Evolutionary conservation across 1,140 invertebrate species (phyloP), one percentile per base, ranked within the genome.

Genomic region (Anastrepha ludens): DNA sequence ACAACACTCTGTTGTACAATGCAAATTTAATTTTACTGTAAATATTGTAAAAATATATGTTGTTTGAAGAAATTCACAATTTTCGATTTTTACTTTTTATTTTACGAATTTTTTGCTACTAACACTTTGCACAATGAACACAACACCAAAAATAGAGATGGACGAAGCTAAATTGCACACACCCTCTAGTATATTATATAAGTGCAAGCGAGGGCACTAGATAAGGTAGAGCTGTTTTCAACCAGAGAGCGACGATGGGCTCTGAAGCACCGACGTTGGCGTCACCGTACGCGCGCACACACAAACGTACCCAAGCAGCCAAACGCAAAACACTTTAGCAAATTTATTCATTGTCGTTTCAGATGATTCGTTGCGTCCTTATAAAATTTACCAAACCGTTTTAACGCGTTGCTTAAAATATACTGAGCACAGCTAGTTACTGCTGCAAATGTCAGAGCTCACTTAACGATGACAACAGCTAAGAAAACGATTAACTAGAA

Each of bases 81-180:
- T 81, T 58, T 81, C 2, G 7, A 41, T 81, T 81, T 55, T 20
- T 41, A 74, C 29, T 67, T 74, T 13, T 74, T 74, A 17, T 20
- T 81, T 81, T 29, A 55, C 39, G 47, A 29, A 81, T 55, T 81
- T 81, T 81, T 50, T 29, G 47, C 74, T 81, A 81, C 74, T 58
- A 81, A 81, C 74, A 81, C 74, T 81, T 81, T 81, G 74, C 74
- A 74, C 67, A 81, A 81, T 81, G 20, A 50, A 50, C 74, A n/a
- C 74, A 81, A 81, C 47, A 81, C 47, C 8, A n/a, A 81, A 81
- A 81, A 55, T 55, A 81, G 74, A 81, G 74, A 81, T 11, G n/a
- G n/a, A 55, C 9, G 9, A 15, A 55, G 50, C 60, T n/a, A 17
- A 5, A 5, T 62, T 50, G 47, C 47, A 81, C 47, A 81, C 11